phyloP scores from a whole-genome alignment of 2,113 vertebrate species.

The Nerophis lumbriciformis region DNA sequence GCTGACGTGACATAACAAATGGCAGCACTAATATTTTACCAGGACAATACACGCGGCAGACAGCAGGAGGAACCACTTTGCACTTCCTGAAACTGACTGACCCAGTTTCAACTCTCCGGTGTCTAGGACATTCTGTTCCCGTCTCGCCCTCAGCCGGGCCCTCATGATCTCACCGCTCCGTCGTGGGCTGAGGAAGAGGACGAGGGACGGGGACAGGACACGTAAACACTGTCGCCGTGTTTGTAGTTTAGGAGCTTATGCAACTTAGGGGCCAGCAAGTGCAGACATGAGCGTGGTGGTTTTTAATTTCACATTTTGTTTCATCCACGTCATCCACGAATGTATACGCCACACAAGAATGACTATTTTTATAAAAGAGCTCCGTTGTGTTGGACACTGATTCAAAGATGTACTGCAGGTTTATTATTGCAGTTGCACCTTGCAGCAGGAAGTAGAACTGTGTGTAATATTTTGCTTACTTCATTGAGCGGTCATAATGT shows the following conservation, averaged over 20 bases:
- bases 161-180: conserved; percentile 33
- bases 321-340: background rate
- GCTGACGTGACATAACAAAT: background rate
- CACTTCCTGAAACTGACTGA: conserved; percentile 44
- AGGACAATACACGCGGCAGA: conserved; percentile 32
- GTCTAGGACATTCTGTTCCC: conserved; percentile 74
- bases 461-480: background rate
- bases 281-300: background rate
- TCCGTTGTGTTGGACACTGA: too few species aligned
- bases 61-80: conserved; percentile 66
- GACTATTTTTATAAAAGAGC: too few species aligned
- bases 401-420: background rate
- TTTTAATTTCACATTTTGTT: background rate
- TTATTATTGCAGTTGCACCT: background rate
- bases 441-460: too few species aligned
- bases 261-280: background rate
- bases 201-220: too few species aligned
- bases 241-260: background rate
- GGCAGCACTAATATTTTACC: background rate
- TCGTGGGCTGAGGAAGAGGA: too few species aligned
- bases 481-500: background rate
- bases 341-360: too few species aligned
- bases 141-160: conserved; percentile 39
- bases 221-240: too few species aligned
- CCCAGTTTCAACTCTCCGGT: conserved; percentile 56